Percentiles rank a stretch among this genome's conserved stretches.
Evolutionary conservation across 1,140 invertebrate genomes (phyloP).

Genomic region (Listronotus oregonensis): DNA sequence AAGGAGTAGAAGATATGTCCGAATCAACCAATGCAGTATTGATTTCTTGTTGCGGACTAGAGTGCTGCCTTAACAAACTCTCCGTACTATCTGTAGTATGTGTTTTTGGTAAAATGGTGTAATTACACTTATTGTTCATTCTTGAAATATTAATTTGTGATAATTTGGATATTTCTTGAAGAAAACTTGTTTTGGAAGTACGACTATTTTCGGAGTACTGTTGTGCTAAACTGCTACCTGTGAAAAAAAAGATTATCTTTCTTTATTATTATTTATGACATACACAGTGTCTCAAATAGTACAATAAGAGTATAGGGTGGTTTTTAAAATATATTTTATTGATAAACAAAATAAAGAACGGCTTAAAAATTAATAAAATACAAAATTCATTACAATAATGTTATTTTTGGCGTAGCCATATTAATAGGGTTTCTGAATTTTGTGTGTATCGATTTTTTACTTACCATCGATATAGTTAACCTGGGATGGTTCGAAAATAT

Average conservation of each 20-base stretch:
- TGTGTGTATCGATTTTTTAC: background rate
- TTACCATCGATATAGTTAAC: slow-evolving; percentile 56
- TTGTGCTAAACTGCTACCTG: slow-evolving; percentile 41
- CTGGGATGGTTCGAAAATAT: slow-evolving; percentile 55
- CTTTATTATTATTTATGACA: no score
- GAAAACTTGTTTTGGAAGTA: slow-evolving; percentile 41
- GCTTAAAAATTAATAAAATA: no score
- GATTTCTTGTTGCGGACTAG: slow-evolving; percentile 40
- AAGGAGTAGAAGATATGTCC: slow-evolving; percentile 43
- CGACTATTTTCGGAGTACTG: slow-evolving; percentile 38
- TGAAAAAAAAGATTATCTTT: background rate
- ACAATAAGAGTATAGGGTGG: no score
- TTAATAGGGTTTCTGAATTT: no score
- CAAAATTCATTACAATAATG: no score
- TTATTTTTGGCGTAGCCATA: no score
- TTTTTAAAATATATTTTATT: no score
- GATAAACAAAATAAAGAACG: no score
- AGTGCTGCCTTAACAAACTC: slow-evolving; percentile 60
- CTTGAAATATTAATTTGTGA: slow-evolving; percentile 74
- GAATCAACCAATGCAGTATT: slow-evolving; percentile 36
- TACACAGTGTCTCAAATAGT: no score
- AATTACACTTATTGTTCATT: slow-evolving; percentile 71
- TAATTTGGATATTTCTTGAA: slow-evolving; percentile 72
- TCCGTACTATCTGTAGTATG: slow-evolving; percentile 70
- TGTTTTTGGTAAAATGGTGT: slow-evolving; percentile 67